These are phyloP conservation scores for Chydorus sphaericus DNA, from an alignment of 2,888 invertebrate species.

Conservation along the genomic window DNA sequence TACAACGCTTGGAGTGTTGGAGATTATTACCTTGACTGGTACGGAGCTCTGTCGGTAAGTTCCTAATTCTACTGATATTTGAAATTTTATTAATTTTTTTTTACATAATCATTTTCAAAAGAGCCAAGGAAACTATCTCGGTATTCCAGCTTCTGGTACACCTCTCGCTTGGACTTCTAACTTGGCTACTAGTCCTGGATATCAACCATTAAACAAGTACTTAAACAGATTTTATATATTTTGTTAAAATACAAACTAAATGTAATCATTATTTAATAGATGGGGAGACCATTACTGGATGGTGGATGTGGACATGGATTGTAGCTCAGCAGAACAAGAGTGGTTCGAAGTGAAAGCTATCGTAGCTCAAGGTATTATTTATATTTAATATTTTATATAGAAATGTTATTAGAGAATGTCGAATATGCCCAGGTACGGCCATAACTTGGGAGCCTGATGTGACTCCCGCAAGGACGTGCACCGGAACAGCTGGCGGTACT, in stretches of 20 bases:
- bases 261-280: slow-evolving; percentile 17
- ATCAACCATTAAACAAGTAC: slow-evolving; percentile 25
- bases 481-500: slow-evolving; percentile 23
- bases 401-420: not conserved
- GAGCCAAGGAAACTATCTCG: slow-evolving; percentile 18
- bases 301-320: slow-evolving; percentile 30
- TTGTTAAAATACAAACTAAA: not conserved
- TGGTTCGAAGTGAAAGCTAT: slow-evolving; percentile 32
- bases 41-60: too few species aligned
- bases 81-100: too few species aligned
- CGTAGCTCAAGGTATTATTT: slow-evolving; percentile 20
- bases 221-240: not conserved
- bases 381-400: not conserved
- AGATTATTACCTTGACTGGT: slow-evolving; percentile 20
- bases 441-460: slow-evolving; percentile 30
- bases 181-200: slow-evolving; percentile 19
- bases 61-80: too few species aligned
- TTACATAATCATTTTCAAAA: too few species aligned
- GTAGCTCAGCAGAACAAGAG: slow-evolving; percentile 26
- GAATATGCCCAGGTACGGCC: slow-evolving; percentile 18
- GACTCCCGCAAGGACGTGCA: slow-evolving; percentile 21
- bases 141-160: slow-evolving; percentile 17
- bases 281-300: slow-evolving; percentile 31
- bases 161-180: slow-evolving; percentile 20
- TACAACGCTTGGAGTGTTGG: slow-evolving; percentile 20